Evolutionary conservation across 2,113 vertebrate species (phyloP).

Genomic region (Petromus typicus): DNA sequence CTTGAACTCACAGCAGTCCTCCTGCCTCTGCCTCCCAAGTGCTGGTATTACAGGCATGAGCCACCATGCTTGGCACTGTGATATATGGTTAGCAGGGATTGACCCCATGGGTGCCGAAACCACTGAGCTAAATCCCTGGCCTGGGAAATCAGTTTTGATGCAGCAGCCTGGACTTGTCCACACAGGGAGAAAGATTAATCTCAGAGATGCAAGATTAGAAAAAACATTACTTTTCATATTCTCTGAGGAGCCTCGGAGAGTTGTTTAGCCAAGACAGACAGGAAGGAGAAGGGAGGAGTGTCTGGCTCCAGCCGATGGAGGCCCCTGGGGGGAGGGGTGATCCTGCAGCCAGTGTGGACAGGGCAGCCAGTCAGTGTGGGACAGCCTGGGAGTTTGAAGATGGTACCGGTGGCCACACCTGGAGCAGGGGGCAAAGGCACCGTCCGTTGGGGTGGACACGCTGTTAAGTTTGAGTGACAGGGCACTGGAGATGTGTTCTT

Average conservation of each 20-base stretch:
- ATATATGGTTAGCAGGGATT: no score
- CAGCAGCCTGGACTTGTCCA: not conserved
- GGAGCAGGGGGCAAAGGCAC: not conserved
- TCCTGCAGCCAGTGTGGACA: not conserved
- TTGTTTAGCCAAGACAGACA: not conserved
- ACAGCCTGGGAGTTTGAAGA: not conserved
- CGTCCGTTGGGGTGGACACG: not conserved
- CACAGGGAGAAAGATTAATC: not conserved
- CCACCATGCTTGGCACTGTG: no score
- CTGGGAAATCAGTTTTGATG: not conserved
- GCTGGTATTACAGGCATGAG: no score
- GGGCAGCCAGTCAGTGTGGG: not conserved
- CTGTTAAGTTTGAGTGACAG: not conserved
- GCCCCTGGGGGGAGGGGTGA: not conserved
- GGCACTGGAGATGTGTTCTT: not conserved
- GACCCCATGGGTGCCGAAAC: no score
- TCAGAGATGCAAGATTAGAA: not conserved
- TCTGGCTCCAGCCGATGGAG: no score
- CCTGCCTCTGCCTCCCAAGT: no score
- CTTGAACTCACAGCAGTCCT: no score
- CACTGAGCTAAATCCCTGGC: no score
- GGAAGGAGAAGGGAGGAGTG: no score
- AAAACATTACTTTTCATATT: not conserved
- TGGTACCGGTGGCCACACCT: not conserved
- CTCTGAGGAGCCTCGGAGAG: not conserved